Percentiles rank a stretch among this genome's conserved stretches.
Evolutionary conservation across 2,888 invertebrate genomes (phyloP).

Genomic region (Drosophila bunnanda): DNA sequence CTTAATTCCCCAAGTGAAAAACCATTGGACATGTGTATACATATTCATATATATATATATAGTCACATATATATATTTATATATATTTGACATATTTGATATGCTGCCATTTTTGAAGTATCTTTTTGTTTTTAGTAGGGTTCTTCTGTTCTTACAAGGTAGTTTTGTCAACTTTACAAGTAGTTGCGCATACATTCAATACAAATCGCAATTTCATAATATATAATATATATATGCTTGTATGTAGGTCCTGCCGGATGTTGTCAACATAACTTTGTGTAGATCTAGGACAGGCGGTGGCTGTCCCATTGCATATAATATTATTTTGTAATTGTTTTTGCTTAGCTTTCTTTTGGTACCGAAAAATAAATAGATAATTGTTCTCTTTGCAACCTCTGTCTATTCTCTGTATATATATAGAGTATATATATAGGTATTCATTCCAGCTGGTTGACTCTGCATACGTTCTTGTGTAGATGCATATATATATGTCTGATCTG

Average conservation of each 20-base stretch:
- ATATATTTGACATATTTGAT: conserved; percentile 68
- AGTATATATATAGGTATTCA: conserved; percentile 46
- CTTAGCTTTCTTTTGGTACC: conserved; percentile 57
- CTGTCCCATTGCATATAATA: conserved; percentile 38
- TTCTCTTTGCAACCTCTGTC: conserved; percentile 20
- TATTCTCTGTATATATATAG: conserved; percentile 23
- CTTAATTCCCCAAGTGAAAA: not conserved
- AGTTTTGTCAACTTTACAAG: conserved; percentile 20
- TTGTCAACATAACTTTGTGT: conserved; percentile 19
- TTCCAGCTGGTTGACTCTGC: conserved; percentile 24
- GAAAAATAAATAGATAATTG: conserved; percentile 65
- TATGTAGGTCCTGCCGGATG: conserved; percentile 11
- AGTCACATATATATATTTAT: conserved; percentile 20
- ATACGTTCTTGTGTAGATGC: conserved; percentile 5
- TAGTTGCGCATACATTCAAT: conserved; percentile 10
- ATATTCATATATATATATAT: conserved; percentile 32
- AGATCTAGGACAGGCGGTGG: conserved; percentile 24
- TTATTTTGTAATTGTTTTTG: conserved; percentile 33
- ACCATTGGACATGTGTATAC: not conserved
- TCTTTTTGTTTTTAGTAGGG: conserved; percentile 45
- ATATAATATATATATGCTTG: conserved; percentile 1
- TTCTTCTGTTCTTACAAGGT: conserved; percentile 57
- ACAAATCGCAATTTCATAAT: conserved; percentile 8
- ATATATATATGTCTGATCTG: conserved; percentile 35
- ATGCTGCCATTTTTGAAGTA: conserved; percentile 61